Base-by-base conservation (phyloP, 2,113 vertebrate genomes). In the Hylia prasina region DNA sequence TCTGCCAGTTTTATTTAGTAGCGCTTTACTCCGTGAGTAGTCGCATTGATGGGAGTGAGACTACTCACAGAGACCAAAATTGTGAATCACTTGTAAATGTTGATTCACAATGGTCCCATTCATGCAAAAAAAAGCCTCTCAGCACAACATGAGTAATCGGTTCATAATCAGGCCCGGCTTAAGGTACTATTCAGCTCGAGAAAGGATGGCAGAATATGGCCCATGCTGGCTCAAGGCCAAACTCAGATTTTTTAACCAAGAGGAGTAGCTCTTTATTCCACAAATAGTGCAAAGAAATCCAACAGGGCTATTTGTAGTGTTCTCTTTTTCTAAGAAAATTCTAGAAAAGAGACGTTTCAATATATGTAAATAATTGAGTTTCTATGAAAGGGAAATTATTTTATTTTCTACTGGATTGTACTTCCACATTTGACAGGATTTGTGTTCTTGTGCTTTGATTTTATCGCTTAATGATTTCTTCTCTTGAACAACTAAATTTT, bases 101-200 rank as follows among this genome's bases (percentile, higher is more conserved):
- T 95, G 94, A 61, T 86, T 93, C 93, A 96, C 96, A 97, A 97
- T 96, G 92, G 82, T 68, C 39, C 71, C 83, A 96, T 97, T 97
- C 95, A 96, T 95, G 73, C 44, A 82, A 78, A 87, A 81, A 71
- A 76, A 76, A 85, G 51, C 65, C 0, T 17, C 76, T 91, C 91
- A 48, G 82, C 82, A 93, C 76, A 90, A 90, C 90, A 72, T 96
- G 95, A 94, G 76, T 92, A 88, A 97, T 90, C 18, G 40, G 60
- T 47, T 96, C 92, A 94, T 94, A 95, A 90, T 96, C 94, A 94
- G 82, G 88, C 51, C 42, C 88, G 86, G 85, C 28, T 88, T 95
- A 93, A 93, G 60, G 85, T 95, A 71, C 79, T 64, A 90, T 88
- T 96, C 79, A 95, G 79, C 71, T 78, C 37, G 28, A 35, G 85